Percentiles rank a stretch among this genome's conserved stretches.
phyloP scores from a whole-genome alignment of 2,113 vertebrate genomes.

The Eidolon helvum region DNA sequence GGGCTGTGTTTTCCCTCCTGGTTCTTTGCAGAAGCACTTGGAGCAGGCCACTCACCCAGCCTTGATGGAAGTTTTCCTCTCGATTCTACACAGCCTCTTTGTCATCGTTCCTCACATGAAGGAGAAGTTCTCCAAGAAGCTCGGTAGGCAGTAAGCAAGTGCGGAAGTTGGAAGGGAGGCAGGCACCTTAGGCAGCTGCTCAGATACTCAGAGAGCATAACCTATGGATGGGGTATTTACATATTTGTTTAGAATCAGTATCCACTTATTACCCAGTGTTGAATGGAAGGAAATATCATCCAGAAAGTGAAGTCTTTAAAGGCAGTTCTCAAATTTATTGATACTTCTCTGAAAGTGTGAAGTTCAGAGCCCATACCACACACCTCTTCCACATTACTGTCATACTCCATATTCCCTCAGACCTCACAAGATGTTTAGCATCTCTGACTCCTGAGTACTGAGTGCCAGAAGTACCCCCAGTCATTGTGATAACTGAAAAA shows the following conservation, averaged over 20 bases:
- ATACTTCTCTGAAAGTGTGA: background rate
- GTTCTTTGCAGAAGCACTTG: constrained; percentile 85
- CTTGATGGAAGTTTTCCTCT: constrained; percentile 90
- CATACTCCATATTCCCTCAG: background rate
- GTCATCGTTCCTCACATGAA: constrained; percentile 86
- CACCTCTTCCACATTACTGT: background rate
- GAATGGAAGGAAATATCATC: background rate
- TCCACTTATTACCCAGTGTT: background rate
- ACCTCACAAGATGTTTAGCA: background rate
- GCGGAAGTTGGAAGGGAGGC: background rate
- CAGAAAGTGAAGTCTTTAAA: background rate
- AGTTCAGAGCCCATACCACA: background rate
- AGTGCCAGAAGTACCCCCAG: background rate
- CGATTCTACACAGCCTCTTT: constrained; percentile 88
- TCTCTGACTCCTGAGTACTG: background rate
- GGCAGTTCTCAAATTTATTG: background rate
- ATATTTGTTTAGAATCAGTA: background rate
- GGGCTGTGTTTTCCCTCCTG: background rate
- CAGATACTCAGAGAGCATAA: background rate
- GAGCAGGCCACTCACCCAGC: constrained; percentile 81
- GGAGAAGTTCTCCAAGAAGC: constrained; percentile 90
- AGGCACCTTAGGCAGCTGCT: background rate
- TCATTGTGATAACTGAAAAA: constrained; percentile 8
- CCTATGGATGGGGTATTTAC: background rate
- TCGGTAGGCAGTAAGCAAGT: constrained; percentile 85